Percentiles rank a stretch among this genome's conserved stretches.
Conservation (phyloP, 2,797 vertebrate genomes). For the Triplophysa yarkandensis region DNA sequence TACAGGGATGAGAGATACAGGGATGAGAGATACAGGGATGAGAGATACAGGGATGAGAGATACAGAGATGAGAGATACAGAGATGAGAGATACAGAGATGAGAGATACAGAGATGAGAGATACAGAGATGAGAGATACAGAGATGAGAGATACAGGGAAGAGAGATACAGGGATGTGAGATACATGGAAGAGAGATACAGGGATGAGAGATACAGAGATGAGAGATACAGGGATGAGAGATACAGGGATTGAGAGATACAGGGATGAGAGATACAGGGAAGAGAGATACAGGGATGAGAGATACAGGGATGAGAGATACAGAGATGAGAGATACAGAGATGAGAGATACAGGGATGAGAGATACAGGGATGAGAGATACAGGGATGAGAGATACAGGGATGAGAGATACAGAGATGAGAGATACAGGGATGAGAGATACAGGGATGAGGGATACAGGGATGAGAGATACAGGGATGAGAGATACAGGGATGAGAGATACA, state of each 20-base stretch:
- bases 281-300: conserved; percentile 20
- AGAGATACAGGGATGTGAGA: too few relatives aligned
- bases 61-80: neutral
- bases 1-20: neutral
- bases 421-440: neutral
- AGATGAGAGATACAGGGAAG: too few relatives aligned
- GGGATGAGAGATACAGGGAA: too few relatives aligned
- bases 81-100: neutral
- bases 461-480: conserved; percentile 26
- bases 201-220: neutral
- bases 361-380: conserved; percentile 11
- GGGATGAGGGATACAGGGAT: too few relatives aligned
- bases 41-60: conserved; percentile 27
- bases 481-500: conserved; percentile 11
- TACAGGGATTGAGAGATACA: conserved; percentile 15
- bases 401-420: conserved; percentile 20
- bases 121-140: conserved; percentile 13
- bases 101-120: neutral
- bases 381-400: conserved; percentile 10
- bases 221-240: neutral
- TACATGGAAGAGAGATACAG: neutral
- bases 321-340: neutral
- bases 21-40: conserved; percentile 14
- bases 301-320: neutral
- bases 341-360: too few relatives aligned